Evolutionary conservation across 2,888 invertebrate genomes (phyloP).

Genomic region (Scaptodrosophila latifasciaeformis): DNA sequence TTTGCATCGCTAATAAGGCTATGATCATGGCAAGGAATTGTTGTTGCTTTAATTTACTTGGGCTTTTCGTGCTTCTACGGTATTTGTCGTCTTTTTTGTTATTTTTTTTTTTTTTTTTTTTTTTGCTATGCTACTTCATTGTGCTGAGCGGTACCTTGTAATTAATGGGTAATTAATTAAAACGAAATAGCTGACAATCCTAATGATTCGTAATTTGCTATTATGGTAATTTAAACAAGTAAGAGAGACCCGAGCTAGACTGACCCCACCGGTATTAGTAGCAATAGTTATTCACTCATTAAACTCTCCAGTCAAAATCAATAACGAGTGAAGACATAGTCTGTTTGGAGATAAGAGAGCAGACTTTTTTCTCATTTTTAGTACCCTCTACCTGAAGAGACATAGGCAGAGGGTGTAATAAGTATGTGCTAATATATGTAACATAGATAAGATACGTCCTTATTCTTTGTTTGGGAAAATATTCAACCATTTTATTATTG

Average conservation of each 20-base stretch:
- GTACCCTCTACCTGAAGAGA: no score
- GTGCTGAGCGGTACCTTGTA: slow-evolving; percentile 67
- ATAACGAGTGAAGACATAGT: no score
- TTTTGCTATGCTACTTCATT: slow-evolving; percentile 53
- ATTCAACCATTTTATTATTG: no score
- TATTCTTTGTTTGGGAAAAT: no score
- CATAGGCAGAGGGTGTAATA: no score
- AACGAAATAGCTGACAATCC: slow-evolving; percentile 71
- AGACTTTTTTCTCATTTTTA: no score
- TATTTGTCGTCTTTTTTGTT: slow-evolving; percentile 51
- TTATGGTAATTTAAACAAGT: slow-evolving; percentile 70
- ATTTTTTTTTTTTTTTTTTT: no score
- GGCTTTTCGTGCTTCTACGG: slow-evolving; percentile 45
- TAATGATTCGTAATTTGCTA: slow-evolving; percentile 70
- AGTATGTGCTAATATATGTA: no score
- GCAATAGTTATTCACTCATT: slow-evolving; percentile 24
- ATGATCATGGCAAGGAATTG: slow-evolving; percentile 30
- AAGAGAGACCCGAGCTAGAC: slow-evolving; percentile 1
- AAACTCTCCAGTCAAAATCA: no score
- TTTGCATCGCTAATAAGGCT: slow-evolving; percentile 51
- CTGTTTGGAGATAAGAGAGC: no score
- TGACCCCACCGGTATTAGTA: slow-evolving; percentile 12
- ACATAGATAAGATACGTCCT: no score
- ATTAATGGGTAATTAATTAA: slow-evolving; percentile 70
- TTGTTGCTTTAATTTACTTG: slow-evolving; percentile 28